Base-by-base conservation (phyloP, 2,888 invertebrate genomes). In the Eupithecia vulgata region DNA sequence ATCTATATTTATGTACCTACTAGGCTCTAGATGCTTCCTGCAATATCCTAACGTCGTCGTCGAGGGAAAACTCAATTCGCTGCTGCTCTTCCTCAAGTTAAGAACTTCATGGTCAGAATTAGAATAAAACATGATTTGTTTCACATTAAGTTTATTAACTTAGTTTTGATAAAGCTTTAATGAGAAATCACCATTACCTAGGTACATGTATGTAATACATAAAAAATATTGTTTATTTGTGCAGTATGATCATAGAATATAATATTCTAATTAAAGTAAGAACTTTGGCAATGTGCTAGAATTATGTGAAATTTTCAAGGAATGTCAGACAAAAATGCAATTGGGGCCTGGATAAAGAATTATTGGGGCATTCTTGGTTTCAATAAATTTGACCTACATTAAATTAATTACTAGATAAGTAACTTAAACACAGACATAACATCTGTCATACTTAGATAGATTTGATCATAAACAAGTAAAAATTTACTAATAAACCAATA, bases 101-200 rank as follows among this genome's bases (percentile, higher is more conserved):
- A 15, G 5, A 5, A 42, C 15, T 42, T 15, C 42, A 42, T 42
- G 42, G 15, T 12, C 5, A 40, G 40, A 40, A 40, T 40, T 12
- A 40, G 12, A 82, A 82, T 78, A 73, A 83, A 80, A 81, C 70
- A 65, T 25, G 37, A 15, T 72, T 42, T 12, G n/a, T 80, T 81
- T 80, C 81, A 84, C 84, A 85, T 82, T 85, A 84, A 84, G 81
- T 87, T 87, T 87, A 84, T 85, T 89, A 77, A 25, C 80, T 85
- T 85, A 83, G 74, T 79, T 81, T 81, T 81, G 82, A 84, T 87
- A 88, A 86, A 88, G 84, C 84, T 87, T 86, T 83, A 57, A 80
- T 83, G 13, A 57, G 84, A 87, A 86, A 85, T 81, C 79, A 84
- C 82, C 81, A 82, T 82, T 76, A 81, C 78, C 80, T 78, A 72